phyloP scores from a whole-genome alignment of 1,140 invertebrate species.

The Macrosteles quadrilineatus region DNA sequence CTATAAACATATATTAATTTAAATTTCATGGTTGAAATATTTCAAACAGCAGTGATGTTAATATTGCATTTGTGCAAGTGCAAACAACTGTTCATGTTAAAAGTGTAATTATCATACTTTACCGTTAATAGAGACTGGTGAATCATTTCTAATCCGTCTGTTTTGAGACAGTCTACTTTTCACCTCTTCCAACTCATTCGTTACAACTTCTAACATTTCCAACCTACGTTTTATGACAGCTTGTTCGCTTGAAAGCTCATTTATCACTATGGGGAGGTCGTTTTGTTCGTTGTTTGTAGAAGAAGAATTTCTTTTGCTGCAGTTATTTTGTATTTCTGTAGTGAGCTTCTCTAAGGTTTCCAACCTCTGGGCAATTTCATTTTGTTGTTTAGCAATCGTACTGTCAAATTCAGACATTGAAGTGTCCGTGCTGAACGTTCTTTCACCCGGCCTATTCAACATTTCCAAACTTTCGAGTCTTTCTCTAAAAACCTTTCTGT shows the following conservation, averaged over 20 bases:
- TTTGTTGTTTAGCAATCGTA: constrained; percentile 6
- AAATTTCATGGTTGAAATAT: too few relatives aligned
- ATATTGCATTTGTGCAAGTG: too few relatives aligned
- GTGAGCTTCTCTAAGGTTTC: constrained; percentile 19
- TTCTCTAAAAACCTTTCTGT: background rate
- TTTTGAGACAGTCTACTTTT: background rate
- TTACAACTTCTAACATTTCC: background rate
- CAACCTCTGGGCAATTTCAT: constrained; percentile 8
- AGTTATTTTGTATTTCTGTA: constrained; percentile 11
- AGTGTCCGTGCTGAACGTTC: background rate
- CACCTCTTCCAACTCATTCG: constrained; percentile 11
- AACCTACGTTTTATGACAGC: constrained; percentile 1
- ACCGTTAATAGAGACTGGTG: constrained; percentile 6
- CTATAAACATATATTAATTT: too few relatives aligned
- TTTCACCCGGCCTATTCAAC: background rate
- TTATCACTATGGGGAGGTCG: background rate
- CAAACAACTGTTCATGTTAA: too few relatives aligned
- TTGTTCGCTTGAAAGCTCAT: constrained; percentile 13
- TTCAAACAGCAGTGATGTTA: too few relatives aligned
- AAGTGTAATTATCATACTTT: too few relatives aligned
- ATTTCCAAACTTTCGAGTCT: constrained; percentile 1
- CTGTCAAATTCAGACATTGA: constrained; percentile 1
- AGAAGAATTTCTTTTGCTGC: background rate
- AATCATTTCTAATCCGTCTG: background rate
- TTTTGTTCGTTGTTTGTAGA: constrained; percentile 17